Conservation (phyloP, 2,797 vertebrate genomes). For the Oreochromis grahami region DNA sequence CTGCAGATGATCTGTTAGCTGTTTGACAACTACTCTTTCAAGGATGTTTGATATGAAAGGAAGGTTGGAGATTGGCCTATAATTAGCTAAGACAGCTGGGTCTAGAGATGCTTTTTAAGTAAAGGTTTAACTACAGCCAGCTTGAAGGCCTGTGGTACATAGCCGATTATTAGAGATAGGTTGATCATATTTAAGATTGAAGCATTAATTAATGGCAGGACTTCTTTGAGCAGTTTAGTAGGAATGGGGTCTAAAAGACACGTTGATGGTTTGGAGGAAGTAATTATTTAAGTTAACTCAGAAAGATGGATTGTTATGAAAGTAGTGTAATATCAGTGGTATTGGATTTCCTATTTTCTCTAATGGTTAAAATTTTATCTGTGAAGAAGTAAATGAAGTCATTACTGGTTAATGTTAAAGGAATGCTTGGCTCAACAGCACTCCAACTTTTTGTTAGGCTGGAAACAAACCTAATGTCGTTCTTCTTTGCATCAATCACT, state of each 20-base stretch:
- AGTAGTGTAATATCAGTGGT: too few species aligned
- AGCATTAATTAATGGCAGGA: too few species aligned
- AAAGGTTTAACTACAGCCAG: rapidly evolving
- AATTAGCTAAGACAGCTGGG: background rate
- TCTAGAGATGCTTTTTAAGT: background rate
- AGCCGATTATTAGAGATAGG: rapidly evolving
- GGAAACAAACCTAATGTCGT: background rate
- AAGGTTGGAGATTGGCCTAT: too few species aligned
- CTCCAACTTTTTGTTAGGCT: background rate
- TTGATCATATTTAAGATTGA: too few species aligned
- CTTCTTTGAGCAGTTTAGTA: too few species aligned
- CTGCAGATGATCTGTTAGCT: background rate
- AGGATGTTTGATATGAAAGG: rapidly evolving
- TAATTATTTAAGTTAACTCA: background rate
- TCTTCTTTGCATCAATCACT: background rate
- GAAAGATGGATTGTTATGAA: rapidly evolving
- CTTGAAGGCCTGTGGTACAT: background rate
- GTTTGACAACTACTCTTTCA: background rate
- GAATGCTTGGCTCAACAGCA: background rate
- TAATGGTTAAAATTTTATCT: too few species aligned
- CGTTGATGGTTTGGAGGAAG: background rate
- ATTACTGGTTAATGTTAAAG: background rate
- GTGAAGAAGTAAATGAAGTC: too few species aligned
- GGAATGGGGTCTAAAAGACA: background rate
- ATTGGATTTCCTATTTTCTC: too few species aligned